Evolutionary conservation across 2,113 vertebrate genomes (phyloP), one percentile per base, ranked within the genome.

Genomic region (Rhinoderma darwinii): DNA sequence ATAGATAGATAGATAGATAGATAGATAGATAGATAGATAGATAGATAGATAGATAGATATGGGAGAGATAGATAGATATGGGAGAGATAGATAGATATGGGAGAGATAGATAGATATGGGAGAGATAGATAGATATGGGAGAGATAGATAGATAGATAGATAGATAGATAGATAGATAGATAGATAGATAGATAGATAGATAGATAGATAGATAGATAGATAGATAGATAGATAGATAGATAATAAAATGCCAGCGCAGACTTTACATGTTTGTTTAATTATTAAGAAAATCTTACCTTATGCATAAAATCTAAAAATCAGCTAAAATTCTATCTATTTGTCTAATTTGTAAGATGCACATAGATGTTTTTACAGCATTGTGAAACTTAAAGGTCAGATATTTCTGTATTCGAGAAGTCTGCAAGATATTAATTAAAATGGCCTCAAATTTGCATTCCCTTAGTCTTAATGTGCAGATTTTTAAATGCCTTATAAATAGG

Each of bases 361-460:
- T 50, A 25, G 84, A 51, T 22, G 39, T 61, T 68, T 27, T 68
- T 68, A n/a, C 73, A 77, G 84, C 66, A 25, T 37, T 18, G 51
- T 86, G 35, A 39, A 80, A 56, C 68, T 80, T 68, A 86, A 86
- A 86, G 75, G 84, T 86, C 84, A 70, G 32, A 86, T 25, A 51
- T 61, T 50, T 86, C 75, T 70, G 47, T 78, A 39, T 27, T 76
- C 2, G 54, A 59, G 75, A 27, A 41, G 54, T 74, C 72, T 63
- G 20, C 51, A 51, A 43, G 50, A 75, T 51, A 51, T 43, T 75
- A 86, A 86, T 86, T 86, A 86, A 78, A 37, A 54, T 27, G 63
- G 35, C 3, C 4, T 14, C 32, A 56, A 27, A 54, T 84, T 43
- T 66, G 76, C 27, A 51, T 78, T 86, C 30, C 44, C 11, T 63